phyloP scores from a whole-genome alignment of 2,113 vertebrate genomes.

The Copsychus sechellarum region DNA sequence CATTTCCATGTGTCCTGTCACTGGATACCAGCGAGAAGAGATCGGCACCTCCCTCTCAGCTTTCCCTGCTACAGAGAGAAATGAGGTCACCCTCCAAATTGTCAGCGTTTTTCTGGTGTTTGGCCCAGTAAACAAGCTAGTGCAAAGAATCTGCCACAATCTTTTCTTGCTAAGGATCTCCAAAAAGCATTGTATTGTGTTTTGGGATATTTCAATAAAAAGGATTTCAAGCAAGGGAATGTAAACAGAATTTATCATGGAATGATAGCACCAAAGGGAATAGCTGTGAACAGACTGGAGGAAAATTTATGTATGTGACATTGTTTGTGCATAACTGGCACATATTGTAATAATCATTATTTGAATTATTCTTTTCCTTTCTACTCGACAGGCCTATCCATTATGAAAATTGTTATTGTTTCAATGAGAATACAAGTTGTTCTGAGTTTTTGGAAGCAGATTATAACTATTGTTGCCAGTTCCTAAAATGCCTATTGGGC shows the following conservation, averaged over 20 bases:
- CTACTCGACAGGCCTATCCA: slow-evolving; percentile 41
- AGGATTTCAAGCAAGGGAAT: not conserved
- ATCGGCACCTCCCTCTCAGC: not conserved
- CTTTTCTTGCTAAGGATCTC: not conserved
- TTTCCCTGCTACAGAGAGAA: not conserved
- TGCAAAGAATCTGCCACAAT: not conserved
- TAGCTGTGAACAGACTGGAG: slow-evolving; percentile 9
- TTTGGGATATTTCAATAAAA: not conserved
- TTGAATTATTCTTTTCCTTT: slow-evolving; percentile 52
- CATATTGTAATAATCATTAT: slow-evolving; percentile 41
- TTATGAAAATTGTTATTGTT: slow-evolving; percentile 65
- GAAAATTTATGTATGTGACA: slow-evolving; percentile 6
- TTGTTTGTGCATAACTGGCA: not conserved
- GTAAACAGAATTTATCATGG: slow-evolving; percentile 22
- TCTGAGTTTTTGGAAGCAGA: slow-evolving; percentile 36
- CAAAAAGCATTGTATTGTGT: not conserved
- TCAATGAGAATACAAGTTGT: slow-evolving; percentile 61
- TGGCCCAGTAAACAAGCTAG: not conserved
- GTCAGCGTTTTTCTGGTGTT: not conserved
- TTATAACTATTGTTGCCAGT: slow-evolving; percentile 43
- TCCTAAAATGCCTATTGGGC: slow-evolving; percentile 41
- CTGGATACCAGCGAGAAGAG: not conserved
- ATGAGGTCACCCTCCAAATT: not conserved
- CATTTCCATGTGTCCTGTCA: accelerated
- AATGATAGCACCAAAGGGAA: slow-evolving; percentile 24